Evolutionary conservation across 2,113 vertebrate species (phyloP).

Genomic region (Pedionomus torquatus): DNA sequence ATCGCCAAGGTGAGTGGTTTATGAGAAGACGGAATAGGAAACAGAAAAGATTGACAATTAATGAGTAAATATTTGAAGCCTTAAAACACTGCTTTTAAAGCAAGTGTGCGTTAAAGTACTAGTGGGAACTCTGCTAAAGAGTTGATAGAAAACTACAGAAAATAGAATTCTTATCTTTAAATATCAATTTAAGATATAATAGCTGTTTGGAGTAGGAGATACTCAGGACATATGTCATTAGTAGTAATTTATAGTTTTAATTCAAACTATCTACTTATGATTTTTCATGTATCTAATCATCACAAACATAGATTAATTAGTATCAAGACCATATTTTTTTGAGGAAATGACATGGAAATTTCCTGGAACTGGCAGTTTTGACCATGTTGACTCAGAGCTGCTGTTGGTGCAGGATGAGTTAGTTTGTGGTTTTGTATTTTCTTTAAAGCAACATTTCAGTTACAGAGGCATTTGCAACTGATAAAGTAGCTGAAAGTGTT

Average conservation of each 20-base stretch:
- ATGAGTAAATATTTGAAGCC: background rate
- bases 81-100: background rate
- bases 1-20: background rate
- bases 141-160: background rate
- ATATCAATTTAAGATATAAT: no score
- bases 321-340: no score
- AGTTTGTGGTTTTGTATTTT: background rate
- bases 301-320: no score
- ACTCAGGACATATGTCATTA: no score
- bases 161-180: background rate
- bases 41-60: background rate
- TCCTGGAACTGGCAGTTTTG: background rate
- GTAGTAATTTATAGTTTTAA: no score
- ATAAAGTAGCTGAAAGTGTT: slow-evolving; percentile 18
- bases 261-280: no score
- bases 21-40: background rate
- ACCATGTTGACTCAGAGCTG: background rate
- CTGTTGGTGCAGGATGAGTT: background rate
- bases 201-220: no score
- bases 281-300: no score
- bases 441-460: slow-evolving; percentile 42
- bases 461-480: slow-evolving; percentile 39
- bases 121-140: background rate
- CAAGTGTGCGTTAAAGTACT: background rate
- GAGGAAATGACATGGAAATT: no score